Percentiles rank a stretch among this genome's conserved stretches.
Conservation (phyloP, 2,113 vertebrate genomes). For the Albula goreensis region DNA sequence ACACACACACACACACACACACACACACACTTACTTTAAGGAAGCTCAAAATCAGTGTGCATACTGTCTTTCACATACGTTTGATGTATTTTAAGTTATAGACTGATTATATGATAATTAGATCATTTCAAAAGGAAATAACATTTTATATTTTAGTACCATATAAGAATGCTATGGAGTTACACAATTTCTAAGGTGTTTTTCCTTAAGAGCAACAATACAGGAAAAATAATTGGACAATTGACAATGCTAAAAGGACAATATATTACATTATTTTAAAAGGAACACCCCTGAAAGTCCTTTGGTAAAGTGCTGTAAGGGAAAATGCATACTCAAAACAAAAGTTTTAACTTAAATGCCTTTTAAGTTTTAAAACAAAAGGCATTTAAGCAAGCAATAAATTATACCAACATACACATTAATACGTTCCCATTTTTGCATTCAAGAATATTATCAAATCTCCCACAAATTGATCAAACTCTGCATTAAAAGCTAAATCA, state of each 20-base stretch:
- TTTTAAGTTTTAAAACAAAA: too few relatives aligned
- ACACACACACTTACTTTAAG: too few relatives aligned
- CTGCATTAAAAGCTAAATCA: slow-evolving; percentile 50
- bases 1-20: too few relatives aligned
- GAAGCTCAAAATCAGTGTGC: too few relatives aligned
- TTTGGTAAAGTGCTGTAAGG: background rate
- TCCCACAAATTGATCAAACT: background rate
- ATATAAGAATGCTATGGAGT: background rate
- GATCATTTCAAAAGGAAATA: background rate
- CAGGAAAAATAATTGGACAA: background rate
- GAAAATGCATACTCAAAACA: background rate
- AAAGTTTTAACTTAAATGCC: background rate
- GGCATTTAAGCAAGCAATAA: background rate
- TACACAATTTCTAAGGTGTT: background rate
- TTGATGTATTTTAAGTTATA: too few relatives aligned
- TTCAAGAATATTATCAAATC: background rate
- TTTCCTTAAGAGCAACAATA: background rate
- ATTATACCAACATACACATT: background rate
- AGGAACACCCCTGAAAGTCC: background rate
- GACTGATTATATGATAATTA: too few relatives aligned
- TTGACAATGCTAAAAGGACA: background rate
- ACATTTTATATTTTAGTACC: background rate
- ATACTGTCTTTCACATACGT: too few relatives aligned
- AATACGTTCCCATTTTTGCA: background rate
- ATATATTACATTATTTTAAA: background rate